Evolutionary conservation across 2,113 vertebrate genomes (phyloP).

Genomic region (Cromileptes altivelis): DNA sequence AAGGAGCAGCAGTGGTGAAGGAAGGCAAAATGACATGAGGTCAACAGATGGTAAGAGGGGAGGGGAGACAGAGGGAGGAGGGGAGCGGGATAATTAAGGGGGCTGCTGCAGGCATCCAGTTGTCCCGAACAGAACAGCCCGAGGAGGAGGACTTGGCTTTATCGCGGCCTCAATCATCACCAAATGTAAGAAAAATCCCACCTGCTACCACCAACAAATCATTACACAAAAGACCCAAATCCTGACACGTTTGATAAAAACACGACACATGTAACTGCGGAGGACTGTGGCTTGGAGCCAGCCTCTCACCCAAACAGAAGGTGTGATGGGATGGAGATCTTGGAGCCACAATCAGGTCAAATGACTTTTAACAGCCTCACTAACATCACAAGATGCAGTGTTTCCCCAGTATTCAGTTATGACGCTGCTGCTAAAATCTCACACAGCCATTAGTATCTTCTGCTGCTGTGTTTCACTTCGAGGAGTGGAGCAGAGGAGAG

Average conservation of each 20-base stretch:
- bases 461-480: too few relatives aligned
- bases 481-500: too few relatives aligned
- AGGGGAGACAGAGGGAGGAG: slow-evolving; percentile 20
- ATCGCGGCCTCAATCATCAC: slow-evolving; percentile 17
- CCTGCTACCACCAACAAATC: slow-evolving; percentile 33
- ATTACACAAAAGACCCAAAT: neutral
- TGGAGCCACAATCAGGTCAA: neutral
- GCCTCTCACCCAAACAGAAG: neutral
- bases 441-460: too few relatives aligned
- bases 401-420: too few relatives aligned
- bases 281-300: neutral
- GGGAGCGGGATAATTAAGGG: slow-evolving; percentile 60
- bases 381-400: neutral
- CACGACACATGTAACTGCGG: neutral
- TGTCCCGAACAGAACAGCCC: slow-evolving; percentile 41
- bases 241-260: neutral
- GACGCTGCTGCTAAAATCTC: too few relatives aligned
- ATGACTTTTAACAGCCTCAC: neutral
- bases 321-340: neutral
- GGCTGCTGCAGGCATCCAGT: slow-evolving; percentile 52
- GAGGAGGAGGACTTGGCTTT: slow-evolving; percentile 40
- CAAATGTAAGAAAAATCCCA: slow-evolving; percentile 20
- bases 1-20: slow-evolving; percentile 61
- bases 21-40: slow-evolving; percentile 80
- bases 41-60: slow-evolving; percentile 81